phyloP scores from a whole-genome alignment of 2,113 vertebrate species.

The Antigone vipio region DNA sequence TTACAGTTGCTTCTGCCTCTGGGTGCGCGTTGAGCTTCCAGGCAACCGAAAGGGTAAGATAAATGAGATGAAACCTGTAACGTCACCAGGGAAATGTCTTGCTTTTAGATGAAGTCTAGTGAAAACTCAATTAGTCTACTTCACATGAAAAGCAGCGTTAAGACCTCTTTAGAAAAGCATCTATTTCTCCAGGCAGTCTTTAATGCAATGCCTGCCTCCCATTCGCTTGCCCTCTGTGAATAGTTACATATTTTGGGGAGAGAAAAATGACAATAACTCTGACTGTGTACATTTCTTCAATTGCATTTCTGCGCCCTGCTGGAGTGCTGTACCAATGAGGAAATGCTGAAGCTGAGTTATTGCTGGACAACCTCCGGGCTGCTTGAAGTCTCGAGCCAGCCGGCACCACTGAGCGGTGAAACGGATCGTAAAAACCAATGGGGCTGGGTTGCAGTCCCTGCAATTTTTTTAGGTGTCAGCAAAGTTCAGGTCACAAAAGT shows the following conservation, averaged over 20 bases:
- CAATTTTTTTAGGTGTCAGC: slow-evolving; percentile 43
- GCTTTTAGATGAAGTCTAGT: background rate
- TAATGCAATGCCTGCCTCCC: background rate
- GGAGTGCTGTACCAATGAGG: background rate
- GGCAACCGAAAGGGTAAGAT: background rate
- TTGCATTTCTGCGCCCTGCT: background rate
- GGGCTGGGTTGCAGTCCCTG: background rate
- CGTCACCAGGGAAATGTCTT: background rate
- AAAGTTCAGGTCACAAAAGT: slow-evolving; percentile 44
- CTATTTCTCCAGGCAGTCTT: background rate
- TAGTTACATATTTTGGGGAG: background rate
- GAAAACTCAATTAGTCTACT: background rate
- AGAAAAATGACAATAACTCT: slow-evolving; percentile 15
- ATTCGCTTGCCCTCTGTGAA: background rate
- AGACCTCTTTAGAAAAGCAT: background rate
- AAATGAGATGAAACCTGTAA: background rate
- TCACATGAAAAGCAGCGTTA: background rate
- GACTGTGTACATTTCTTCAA: background rate
- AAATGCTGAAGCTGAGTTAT: slow-evolving; percentile 17
- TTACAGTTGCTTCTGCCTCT: slow-evolving; percentile 4
- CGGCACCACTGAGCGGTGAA: background rate
- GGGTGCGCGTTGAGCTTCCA: background rate
- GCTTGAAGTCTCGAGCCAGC: slow-evolving; percentile 7
- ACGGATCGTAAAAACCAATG: background rate
- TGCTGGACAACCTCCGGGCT: slow-evolving; percentile 11